These are phyloP conservation scores for Salarias fasciatus DNA, from an alignment of 2,797 vertebrate species.

Conservation along the genomic window DNA sequence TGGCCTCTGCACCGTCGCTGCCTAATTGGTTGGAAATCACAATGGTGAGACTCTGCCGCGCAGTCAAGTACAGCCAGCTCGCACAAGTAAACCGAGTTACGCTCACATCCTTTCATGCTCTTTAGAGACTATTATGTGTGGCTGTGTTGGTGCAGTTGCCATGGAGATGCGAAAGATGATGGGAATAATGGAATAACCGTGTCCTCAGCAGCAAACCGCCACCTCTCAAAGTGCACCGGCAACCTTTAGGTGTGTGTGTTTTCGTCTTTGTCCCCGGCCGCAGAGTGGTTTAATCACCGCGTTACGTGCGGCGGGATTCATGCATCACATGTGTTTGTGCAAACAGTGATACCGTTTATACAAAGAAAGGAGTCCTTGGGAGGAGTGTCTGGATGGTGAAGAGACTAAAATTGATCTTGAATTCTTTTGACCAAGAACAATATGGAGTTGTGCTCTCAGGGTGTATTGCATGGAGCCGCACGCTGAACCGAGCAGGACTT, in stretches of 20 bases:
- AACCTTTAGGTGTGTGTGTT: conserved; percentile 40
- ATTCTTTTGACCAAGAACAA: not conserved
- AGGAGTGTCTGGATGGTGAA: conserved; percentile 1
- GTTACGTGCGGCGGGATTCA: conserved; percentile 15
- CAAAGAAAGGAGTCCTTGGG: not conserved
- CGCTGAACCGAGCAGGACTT: no score
- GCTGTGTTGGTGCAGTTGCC: conserved; percentile 54
- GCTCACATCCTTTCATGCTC: conserved; percentile 38
- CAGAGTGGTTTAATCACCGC: conserved; percentile 34
- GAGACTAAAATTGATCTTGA: not conserved
- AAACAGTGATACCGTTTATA: not conserved
- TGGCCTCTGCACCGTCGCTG: conserved; percentile 29
- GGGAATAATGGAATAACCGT: conserved; percentile 51
- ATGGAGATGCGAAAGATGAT: conserved; percentile 61
- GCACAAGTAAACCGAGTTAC: conserved; percentile 46
- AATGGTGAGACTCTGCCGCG: conserved; percentile 26
- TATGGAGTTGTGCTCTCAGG: no score
- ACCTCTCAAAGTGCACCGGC: conserved; percentile 15
- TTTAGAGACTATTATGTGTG: conserved; percentile 26
- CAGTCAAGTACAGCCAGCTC: conserved; percentile 35
- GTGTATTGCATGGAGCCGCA: no score
- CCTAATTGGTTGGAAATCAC: conserved; percentile 54
- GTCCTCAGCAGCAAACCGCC: conserved; percentile 32
- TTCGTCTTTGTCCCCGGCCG: conserved; percentile 18
- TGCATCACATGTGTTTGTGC: conserved; percentile 22